Base-by-base conservation (phyloP, 2,797 vertebrate species). In the Darevskia nairensis region DNA sequence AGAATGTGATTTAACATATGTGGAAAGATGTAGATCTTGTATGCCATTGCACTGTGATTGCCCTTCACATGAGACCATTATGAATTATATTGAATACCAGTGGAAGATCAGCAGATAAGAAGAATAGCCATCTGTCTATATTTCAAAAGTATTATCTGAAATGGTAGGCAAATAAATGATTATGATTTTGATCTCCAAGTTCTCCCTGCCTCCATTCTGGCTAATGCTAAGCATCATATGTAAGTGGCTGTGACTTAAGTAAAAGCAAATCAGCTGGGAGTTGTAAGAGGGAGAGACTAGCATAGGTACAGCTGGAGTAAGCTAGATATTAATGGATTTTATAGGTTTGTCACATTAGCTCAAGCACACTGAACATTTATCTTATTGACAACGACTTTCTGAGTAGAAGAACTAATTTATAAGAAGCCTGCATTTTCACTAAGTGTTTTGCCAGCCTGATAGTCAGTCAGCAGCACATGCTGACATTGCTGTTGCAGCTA, bases 321-420 rank as follows among this genome's bases (percentile, higher is more conserved):
- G 72, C 29, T 64, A 2, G 27, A 35, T 91, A 84, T 91, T 90
- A 91, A 92, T 90, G 76, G 66, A 89, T 94, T 91, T 89, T 90
- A 92, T 35, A 84, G 72, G 80, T 92, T 87, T 87, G 87, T 90
- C 87, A 90, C 81, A 91, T 93, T 93, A 94, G 80, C 79, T 89
- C 90, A 89, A 86, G 74, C 88, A 90, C 86, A 5, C 0, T 2
- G 1, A 90, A 46, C 76, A 86, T 92, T 93, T 74, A 69, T 91
- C 88, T 91, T 93, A 35, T 71, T 89, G 90, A 84, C 71, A 91
- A 85, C 87, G 83, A 89, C 74, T 89, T 86, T 90, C 86, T 90
- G 82, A 88, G 78, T 61, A 79, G 68, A 88, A 79, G 68, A 88
- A 6, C 74, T 44, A 59, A 80, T 86, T 75, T 77, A 75, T 10